Conservation (phyloP, 2,797 vertebrate species). For the Argya squamiceps region DNA sequence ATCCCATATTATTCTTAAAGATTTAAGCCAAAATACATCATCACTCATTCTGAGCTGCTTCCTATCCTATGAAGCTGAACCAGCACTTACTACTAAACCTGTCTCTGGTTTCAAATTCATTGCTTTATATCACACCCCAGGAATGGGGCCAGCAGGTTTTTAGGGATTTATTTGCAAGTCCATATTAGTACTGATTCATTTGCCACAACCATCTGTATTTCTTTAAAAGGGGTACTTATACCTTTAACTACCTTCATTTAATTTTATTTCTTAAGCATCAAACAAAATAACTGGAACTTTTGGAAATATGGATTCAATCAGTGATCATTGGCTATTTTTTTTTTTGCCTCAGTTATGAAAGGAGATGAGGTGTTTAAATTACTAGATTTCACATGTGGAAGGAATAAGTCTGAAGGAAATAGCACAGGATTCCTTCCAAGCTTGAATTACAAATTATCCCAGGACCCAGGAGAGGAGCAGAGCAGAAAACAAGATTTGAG, state of each 20-base stretch:
- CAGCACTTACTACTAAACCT: conserved; percentile 46
- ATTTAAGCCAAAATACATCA: conserved; percentile 62
- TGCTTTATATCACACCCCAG: conserved; percentile 58
- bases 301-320: conserved; percentile 78
- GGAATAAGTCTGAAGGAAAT: conserved; percentile 80
- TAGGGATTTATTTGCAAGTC: conserved; percentile 64
- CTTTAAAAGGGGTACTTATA: conserved; percentile 26
- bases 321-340: conserved; percentile 51
- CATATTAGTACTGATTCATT: conserved; percentile 59
- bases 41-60: conserved; percentile 55
- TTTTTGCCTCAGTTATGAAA: conserved; percentile 68
- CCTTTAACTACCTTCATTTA: conserved; percentile 51
- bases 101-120: conserved; percentile 59
- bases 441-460: conserved; percentile 78
- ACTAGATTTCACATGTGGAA: conserved; percentile 81
- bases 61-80: conserved; percentile 56
- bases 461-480: conserved; percentile 70
- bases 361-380: conserved; percentile 82
- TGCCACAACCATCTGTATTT: conserved; percentile 46
- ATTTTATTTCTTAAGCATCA: conserved; percentile 55
- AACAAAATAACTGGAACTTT: conserved; percentile 66
- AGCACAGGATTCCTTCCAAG: conserved; percentile 76
- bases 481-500: conserved; percentile 72
- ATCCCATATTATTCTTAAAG: conserved; percentile 37
- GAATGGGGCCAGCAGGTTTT: conserved; percentile 55